These are phyloP conservation scores for Spodoptera exigua DNA, from an alignment of 2,888 invertebrate species.

Conservation along the genomic window DNA sequence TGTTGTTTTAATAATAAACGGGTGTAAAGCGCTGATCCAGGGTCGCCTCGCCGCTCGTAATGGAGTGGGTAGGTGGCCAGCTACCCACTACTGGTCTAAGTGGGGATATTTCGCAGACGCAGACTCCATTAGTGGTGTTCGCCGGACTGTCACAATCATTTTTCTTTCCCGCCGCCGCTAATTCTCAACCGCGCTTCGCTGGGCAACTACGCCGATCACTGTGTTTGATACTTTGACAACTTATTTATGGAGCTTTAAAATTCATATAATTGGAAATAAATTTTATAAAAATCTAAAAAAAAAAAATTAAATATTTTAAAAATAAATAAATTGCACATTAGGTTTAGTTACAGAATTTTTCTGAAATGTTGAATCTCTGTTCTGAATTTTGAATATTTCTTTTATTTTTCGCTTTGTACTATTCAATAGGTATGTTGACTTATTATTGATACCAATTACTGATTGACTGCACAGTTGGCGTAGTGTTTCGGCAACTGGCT, in stretches of 20 bases:
- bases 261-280: no score
- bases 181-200: conserved; percentile 87
- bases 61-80: conserved; percentile 28
- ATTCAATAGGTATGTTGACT: no score
- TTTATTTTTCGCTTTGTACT: no score
- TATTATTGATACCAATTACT: no score
- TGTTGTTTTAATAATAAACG: conserved; percentile 33
- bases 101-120: conserved; percentile 86
- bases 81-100: conserved; percentile 70
- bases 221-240: conserved; percentile 69
- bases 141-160: conserved; percentile 89
- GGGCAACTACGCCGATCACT: conserved; percentile 65
- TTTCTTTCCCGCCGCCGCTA: conserved; percentile 89
- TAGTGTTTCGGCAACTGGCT: no score
- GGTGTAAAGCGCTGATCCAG: conserved; percentile 34
- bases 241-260: conserved; percentile 4
- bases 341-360: no score
- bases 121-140: conserved; percentile 88
- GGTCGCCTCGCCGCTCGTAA: conserved; percentile 19
- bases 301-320: no score
- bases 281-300: no score
- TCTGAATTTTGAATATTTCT: no score
- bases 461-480: no score
- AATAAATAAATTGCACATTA: no score
- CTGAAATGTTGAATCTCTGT: no score